Evolutionary conservation across 2,797 vertebrate genomes (phyloP).

Genomic region (Neosilurus mollespiculum): DNA sequence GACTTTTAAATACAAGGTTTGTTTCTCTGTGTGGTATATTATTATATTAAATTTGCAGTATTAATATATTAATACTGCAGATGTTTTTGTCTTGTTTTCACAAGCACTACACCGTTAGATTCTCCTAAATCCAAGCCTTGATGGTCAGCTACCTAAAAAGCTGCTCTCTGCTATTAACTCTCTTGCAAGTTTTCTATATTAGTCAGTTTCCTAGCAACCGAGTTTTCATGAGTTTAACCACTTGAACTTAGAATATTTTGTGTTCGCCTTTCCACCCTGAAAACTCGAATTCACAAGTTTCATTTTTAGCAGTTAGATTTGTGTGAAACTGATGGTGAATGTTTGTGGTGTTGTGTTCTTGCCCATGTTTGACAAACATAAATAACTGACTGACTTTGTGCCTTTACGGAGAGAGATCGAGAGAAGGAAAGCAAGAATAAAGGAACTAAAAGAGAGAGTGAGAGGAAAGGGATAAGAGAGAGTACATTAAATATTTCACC

Average conservation of each 20-base stretch:
- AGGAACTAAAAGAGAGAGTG: conserved; percentile 23
- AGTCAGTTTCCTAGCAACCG: neutral
- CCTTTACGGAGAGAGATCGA: conserved; percentile 14
- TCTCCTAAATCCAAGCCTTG: neutral
- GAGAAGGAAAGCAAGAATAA: conserved; percentile 29
- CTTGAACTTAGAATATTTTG: neutral
- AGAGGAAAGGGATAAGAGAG: conserved; percentile 50
- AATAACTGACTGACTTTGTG: conserved; percentile 17
- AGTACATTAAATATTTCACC: conserved; percentile 77
- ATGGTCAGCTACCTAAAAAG: neutral
- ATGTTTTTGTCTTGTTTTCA: neutral
- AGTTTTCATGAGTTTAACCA: neutral
- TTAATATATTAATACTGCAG: neutral
- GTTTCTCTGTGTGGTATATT: neutral
- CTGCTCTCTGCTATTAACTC: neutral
- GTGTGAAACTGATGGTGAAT: neutral
- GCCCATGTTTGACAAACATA: conserved; percentile 8
- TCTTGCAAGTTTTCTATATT: neutral
- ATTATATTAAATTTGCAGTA: too few relatives aligned
- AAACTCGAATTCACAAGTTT: neutral
- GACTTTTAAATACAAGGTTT: too few relatives aligned
- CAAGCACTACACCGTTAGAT: neutral
- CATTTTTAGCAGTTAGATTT: conserved; percentile 8
- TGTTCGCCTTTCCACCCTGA: neutral
- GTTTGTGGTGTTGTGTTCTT: conserved; percentile 28